Evolutionary conservation across 1,140 invertebrate genomes (phyloP), one percentile per base, ranked within the genome.

Genomic region (Aplysia californica): DNA sequence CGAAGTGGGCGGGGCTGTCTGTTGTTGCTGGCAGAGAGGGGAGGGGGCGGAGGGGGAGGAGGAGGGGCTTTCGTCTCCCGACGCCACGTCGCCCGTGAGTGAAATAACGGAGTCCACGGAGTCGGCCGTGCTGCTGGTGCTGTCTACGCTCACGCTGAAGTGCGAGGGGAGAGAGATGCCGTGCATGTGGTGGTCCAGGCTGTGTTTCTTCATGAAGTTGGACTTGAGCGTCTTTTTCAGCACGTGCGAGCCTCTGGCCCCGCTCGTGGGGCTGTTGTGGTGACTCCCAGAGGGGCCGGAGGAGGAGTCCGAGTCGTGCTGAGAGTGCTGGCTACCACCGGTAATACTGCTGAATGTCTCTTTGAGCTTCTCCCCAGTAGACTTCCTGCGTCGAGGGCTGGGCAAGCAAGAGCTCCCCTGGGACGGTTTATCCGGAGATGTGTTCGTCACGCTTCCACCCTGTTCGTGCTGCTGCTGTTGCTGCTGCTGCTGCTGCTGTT

Each of bases 171-270:
- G 33, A 0, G 23, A 10, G 21, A 75, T n/a, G 26, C 70, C 70
- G 26, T 73, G 70, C 23, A 73, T n/a, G n/a, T n/a, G n/a, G n/a
- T n/a, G n/a, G 29, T 75, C 72, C 39, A 75, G 72, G 31, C 72
- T 75, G 72, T 75, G 72, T 55, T 75, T 75, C 29, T 75, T 75
- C 59, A 75, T 65, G n/a, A 75, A 75, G 36, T 65, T 66, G 0
- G 72, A 29, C 23, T 58, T 38, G 23, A n/a, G 65, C 21, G 66
- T 33, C 35, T 41, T 58, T 33, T 38, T 41, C 20, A 61, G 38
- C 15, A 33, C 5, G n/a, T 61, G 44, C 36, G 39, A 33, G 44
- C 41, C 26, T 10, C 23, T 31, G 26, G 10, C 41, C 5, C 39
- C 39, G 23, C 21, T 1, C 38, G n/a, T 50, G 39, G 15, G n/a